These are phyloP conservation scores for Drosophila kikkawai DNA, from an alignment of 1,140 invertebrate genomes.

Conservation along the genomic window DNA sequence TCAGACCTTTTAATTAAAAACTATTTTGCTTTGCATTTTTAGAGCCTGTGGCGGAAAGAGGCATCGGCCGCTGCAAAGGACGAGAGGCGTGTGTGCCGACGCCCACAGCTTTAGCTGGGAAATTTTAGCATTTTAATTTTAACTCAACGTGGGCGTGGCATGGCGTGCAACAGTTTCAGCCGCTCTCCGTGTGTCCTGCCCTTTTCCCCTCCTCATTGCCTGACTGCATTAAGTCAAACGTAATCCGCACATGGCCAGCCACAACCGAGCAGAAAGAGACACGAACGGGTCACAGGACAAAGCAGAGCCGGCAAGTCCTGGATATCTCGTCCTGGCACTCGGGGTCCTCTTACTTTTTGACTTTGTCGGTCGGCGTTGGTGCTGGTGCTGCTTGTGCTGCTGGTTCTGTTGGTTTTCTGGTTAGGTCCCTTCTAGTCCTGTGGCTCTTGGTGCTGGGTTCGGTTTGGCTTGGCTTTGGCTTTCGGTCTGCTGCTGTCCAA, in stretches of 20 bases:
- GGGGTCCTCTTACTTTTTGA: conserved; percentile 68
- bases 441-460: conserved; percentile 32
- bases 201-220: conserved; percentile 14
- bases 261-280: conserved; percentile 56
- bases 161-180: conserved; percentile 75
- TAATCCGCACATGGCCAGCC: conserved; percentile 80
- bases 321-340: conserved; percentile 42
- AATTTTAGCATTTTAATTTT: conserved; percentile 83
- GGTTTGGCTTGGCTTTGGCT: conserved; percentile 56
- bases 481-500: conserved; percentile 69
- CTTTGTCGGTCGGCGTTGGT: conserved; percentile 62
- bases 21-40: conserved; percentile 82
- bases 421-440: conserved; percentile 69
- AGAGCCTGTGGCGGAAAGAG: conserved; percentile 48
- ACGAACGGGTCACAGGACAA: conserved; percentile 24
- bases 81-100: conserved; percentile 46
- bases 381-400: conserved; percentile 31
- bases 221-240: conserved; percentile 80
- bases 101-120: conserved; percentile 66
- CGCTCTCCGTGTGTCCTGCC: conserved; percentile 4
- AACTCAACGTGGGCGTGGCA: conserved; percentile 76
- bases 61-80: neutral
- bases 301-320: conserved; percentile 39
- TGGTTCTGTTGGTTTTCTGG: conserved; percentile 75
- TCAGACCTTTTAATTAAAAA: conserved; percentile 80